Evolutionary conservation across 2,113 vertebrate species (phyloP).

Genomic region (Channa maculata): DNA sequence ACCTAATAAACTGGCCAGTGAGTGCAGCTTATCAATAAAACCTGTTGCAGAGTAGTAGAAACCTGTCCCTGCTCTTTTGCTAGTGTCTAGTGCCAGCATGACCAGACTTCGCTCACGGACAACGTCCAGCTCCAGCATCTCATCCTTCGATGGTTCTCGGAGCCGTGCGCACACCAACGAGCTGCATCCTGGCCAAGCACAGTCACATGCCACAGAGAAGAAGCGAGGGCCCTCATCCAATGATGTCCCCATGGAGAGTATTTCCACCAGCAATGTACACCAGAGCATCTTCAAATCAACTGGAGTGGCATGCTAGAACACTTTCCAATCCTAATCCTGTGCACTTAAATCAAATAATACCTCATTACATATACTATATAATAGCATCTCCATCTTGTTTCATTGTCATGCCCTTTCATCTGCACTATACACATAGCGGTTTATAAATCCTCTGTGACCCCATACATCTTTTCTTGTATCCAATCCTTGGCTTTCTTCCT

Average conservation of each 20-base stretch:
- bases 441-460: background rate
- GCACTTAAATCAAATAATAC: slow-evolving; percentile 41
- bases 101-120: slow-evolving; percentile 93
- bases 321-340: background rate
- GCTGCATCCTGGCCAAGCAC: slow-evolving; percentile 63
- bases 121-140: slow-evolving; percentile 87
- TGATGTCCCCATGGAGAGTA: slow-evolving; percentile 82
- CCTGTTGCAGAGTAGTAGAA: background rate
- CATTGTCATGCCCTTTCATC: slow-evolving; percentile 46
- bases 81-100: slow-evolving; percentile 94
- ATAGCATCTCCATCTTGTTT: background rate
- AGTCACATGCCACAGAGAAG: slow-evolving; percentile 70
- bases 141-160: slow-evolving; percentile 85
- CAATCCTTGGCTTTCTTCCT: background rate
- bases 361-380: slow-evolving; percentile 24
- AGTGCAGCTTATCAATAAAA: no score
- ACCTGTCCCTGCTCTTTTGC: slow-evolving; percentile 10
- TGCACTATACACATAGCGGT: slow-evolving; percentile 26
- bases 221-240: slow-evolving; percentile 83
- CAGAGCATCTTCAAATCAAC: slow-evolving; percentile 84
- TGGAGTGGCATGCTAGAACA: slow-evolving; percentile 88
- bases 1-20: no score
- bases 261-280: slow-evolving; percentile 79
- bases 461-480: background rate
- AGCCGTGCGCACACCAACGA: slow-evolving; percentile 86